Conservation (phyloP, 2,113 vertebrate genomes). For the Colius striatus region DNA sequence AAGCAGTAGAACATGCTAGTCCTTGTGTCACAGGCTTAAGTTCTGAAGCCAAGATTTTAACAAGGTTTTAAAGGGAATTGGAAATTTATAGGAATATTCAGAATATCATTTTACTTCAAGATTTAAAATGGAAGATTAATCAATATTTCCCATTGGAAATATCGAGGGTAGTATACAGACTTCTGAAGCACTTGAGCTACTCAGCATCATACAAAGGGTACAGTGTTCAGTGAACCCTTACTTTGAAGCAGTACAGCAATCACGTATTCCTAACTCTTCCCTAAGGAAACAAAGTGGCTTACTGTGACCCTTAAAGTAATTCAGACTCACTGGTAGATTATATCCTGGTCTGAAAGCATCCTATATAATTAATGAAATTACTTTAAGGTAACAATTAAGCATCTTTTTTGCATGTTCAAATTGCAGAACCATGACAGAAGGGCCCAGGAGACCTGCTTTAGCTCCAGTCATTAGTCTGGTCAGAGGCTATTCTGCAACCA, state of each 20-base stretch:
- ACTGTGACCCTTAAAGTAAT: not conserved
- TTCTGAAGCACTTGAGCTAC: not conserved
- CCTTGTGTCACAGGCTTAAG: not conserved
- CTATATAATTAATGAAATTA: not conserved
- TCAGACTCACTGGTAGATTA: not conserved
- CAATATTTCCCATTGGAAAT: not conserved
- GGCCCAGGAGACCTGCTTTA: not conserved
- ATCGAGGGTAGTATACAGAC: not conserved
- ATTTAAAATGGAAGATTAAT: slow-evolving; percentile 33
- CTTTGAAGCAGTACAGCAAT: not conserved
- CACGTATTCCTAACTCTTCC: not conserved
- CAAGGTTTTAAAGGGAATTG: not conserved
- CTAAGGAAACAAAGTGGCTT: not conserved
- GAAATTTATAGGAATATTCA: not conserved
- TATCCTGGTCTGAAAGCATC: not conserved
- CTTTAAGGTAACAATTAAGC: not conserved
- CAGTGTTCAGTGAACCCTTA: slow-evolving; percentile 1
- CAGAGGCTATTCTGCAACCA: not conserved
- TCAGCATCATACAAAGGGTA: not conserved
- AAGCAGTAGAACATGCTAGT: not conserved
- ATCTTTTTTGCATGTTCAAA: not conserved
- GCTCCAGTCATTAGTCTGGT: not conserved
- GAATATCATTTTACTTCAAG: not conserved
- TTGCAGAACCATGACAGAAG: not conserved
- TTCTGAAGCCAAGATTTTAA: not conserved